Base-by-base conservation (phyloP, 2,797 vertebrate species). In the Scomberomorus guttatus region DNA sequence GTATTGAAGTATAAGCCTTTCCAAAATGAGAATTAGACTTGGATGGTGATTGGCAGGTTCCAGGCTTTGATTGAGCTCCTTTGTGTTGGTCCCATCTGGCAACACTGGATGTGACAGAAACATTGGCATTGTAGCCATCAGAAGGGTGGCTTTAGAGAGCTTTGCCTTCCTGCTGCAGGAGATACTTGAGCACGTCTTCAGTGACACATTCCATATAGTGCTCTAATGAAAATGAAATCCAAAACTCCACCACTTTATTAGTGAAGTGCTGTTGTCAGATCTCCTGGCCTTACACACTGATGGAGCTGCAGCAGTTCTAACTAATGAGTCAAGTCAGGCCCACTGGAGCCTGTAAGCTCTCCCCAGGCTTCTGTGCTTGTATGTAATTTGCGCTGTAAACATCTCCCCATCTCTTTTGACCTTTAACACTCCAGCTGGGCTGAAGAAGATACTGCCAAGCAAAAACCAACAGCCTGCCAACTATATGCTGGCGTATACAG, bases 391-490 rank as follows among this genome's bases (percentile, higher is more conserved):
- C 13, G 68, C 76, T 75, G 82, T 83, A 83, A 87, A 87, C 86
- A 85, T 85, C 82, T 79, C 66, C 67, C 57, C 73, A 18, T 79
- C 60, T 77, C 65, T 55, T 39, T 20, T 58, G 88, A 89, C 85
- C 88, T 90, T 87, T 87, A 80, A 78, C 85, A 59, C 71, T 80
- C 74, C 52, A 69, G 84, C 79, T 72, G 82, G 65, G 81, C 69
- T 52, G 34, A 50, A 63, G 64, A 70, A 78, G 79, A 65, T 3
- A 37, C 66, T 73, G 82, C 84, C 82, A 85, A 74, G 42, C 72
- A 77, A 70, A 77, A 79, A 52, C 6, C 61, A 0, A 34, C 74
- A 39, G 39, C 3, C 76, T 72, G 84, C 86, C 84, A 86, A 77
- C 48, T 48, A 7, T 9, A 52, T 27, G 27, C 75, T 29, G 55